Conservation (phyloP, 2,113 vertebrate species). For the Odocoileus virginianus region DNA sequence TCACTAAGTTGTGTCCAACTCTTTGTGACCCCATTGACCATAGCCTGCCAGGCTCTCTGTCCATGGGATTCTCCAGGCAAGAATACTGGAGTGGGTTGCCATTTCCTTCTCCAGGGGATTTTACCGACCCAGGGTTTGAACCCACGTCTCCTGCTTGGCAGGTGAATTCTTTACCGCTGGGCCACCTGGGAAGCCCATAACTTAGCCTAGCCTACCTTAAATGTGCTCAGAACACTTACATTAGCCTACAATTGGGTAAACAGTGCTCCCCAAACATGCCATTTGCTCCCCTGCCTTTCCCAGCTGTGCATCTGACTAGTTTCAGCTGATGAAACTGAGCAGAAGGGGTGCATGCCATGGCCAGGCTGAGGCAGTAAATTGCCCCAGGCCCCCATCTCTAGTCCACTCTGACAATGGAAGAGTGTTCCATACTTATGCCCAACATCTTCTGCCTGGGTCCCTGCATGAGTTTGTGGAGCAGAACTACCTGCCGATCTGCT, state of each 20-base stretch:
- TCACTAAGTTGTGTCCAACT: background rate
- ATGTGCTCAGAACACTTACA: background rate
- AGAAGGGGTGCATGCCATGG: background rate
- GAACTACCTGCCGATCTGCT: fast-evolving
- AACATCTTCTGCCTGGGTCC: background rate
- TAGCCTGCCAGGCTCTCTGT: background rate
- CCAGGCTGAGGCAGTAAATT: background rate
- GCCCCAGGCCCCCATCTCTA: fast-evolving
- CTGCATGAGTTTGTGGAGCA: background rate
- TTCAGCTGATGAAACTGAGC: background rate
- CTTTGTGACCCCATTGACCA: background rate
- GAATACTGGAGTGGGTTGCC: background rate
- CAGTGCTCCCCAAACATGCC: background rate
- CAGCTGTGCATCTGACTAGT: background rate
- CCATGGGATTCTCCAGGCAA: background rate
- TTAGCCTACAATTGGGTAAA: background rate
- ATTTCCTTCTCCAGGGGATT: background rate
- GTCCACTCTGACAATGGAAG: fast-evolving
- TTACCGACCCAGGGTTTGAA: background rate
- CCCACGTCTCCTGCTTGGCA: background rate
- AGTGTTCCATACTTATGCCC: background rate
- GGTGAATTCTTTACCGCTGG: background rate
- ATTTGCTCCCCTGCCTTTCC: background rate
- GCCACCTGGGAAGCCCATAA: background rate
- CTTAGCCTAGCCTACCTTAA: background rate